Conservation (phyloP, 2,113 vertebrate genomes). For the Hippocampus abdominalis region DNA sequence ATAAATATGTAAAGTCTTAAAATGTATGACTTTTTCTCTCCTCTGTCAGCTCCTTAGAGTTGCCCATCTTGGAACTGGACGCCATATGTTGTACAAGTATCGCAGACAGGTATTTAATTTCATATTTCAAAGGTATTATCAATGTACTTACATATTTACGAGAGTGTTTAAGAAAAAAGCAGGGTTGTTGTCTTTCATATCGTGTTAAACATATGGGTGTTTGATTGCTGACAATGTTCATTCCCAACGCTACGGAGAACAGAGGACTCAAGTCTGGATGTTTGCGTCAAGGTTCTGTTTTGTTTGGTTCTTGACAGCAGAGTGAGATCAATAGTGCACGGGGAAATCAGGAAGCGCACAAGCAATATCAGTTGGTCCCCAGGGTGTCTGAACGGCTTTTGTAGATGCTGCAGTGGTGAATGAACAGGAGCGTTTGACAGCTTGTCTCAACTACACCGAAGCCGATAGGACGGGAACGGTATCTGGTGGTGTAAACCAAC, state of each 20-base stretch:
- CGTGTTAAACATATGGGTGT: not conserved
- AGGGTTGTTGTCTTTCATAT: not conserved
- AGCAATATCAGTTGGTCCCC: not conserved
- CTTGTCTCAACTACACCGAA: slow-evolving; percentile 7
- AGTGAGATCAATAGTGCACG: not conserved
- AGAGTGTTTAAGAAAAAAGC: too few relatives aligned
- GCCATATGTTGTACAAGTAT: slow-evolving; percentile 92
- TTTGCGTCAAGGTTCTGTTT: not conserved
- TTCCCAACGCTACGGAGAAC: not conserved
- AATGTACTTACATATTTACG: not conserved
- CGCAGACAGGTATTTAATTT: slow-evolving; percentile 64
- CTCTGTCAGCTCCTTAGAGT: slow-evolving; percentile 84
- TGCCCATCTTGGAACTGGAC: slow-evolving; percentile 91
- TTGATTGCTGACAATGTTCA: not conserved
- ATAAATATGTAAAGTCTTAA: not conserved
- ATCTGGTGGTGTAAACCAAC: not conserved
- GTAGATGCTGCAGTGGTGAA: not conserved
- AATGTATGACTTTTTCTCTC: not conserved
- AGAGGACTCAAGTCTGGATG: not conserved
- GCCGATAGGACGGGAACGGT: not conserved
- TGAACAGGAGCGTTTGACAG: slow-evolving; percentile 6
- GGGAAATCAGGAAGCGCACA: not conserved
- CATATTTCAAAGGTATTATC: not conserved
- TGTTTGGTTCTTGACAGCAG: not conserved
- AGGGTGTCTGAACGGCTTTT: not conserved